phyloP scores from a whole-genome alignment of 2,797 vertebrate species.

The Enteromius argenteus region DNA sequence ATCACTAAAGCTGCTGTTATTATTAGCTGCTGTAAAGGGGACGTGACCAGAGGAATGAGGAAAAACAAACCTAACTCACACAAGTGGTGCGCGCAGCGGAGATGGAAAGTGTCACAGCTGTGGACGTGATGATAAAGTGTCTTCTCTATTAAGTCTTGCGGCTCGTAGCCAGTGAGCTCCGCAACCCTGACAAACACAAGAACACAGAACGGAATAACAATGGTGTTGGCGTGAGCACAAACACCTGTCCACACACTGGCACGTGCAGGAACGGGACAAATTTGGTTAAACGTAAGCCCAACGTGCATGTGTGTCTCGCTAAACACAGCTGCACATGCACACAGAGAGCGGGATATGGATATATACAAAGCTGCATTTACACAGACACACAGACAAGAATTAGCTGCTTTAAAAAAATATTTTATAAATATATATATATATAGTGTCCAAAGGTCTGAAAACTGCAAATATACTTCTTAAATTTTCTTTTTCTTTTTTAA shows the following conservation, averaged over 20 bases:
- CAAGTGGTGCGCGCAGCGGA: slow-evolving; percentile 95
- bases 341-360: slow-evolving; percentile 5
- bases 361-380: slow-evolving; percentile 47
- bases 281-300: slow-evolving; percentile 36
- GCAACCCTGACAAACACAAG: slow-evolving; percentile 83
- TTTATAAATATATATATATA: not conserved
- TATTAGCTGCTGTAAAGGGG: slow-evolving; percentile 32
- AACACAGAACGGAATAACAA: slow-evolving; percentile 57
- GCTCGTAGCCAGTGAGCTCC: slow-evolving; percentile 95
- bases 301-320: slow-evolving; percentile 30
- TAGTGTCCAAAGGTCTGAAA: not conserved
- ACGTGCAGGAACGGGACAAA: slow-evolving; percentile 22
- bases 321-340: slow-evolving; percentile 54
- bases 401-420: not conserved
- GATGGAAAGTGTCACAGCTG: slow-evolving; percentile 96
- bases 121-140: slow-evolving; percentile 98
- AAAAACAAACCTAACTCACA: slow-evolving; percentile 84
- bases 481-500: not conserved
- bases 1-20: slow-evolving; percentile 43
- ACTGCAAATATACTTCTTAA: not conserved
- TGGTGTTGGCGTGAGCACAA: slow-evolving; percentile 46
- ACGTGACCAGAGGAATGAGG: slow-evolving; percentile 55
- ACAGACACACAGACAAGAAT: not conserved
- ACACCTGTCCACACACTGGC: slow-evolving; percentile 53
- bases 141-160: slow-evolving; percentile 98